phyloP scores from a whole-genome alignment of 1,140 invertebrate genomes.

The Dendrolimus punctatus region DNA sequence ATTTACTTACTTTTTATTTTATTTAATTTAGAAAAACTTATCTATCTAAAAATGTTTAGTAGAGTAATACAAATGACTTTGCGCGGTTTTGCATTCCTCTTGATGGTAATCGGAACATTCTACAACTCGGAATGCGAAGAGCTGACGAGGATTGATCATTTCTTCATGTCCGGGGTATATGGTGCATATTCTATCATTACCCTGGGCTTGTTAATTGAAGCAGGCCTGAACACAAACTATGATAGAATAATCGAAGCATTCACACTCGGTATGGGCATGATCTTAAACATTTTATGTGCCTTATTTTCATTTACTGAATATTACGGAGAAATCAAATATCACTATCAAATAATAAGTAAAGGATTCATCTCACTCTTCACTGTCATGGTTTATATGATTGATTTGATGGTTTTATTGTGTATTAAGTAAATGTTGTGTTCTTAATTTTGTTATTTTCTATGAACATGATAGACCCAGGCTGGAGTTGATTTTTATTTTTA shows the following conservation, averaged over 20 bases:
- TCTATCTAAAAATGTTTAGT: slow-evolving; percentile 5
- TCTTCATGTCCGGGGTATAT: slow-evolving; percentile 37
- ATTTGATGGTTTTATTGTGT: slow-evolving; percentile 21
- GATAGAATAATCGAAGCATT: slow-evolving; percentile 26
- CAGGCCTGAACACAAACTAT: slow-evolving; percentile 25
- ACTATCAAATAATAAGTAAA: slow-evolving; percentile 26
- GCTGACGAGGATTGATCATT: slow-evolving; percentile 23
- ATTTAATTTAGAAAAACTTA: too few species aligned
- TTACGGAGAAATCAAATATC: slow-evolving; percentile 7
- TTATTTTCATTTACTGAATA: slow-evolving; percentile 27
- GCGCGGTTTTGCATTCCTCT: slow-evolving; percentile 23
- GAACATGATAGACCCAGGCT: too few species aligned
- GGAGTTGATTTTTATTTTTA: too few species aligned
- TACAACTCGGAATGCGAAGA: slow-evolving; percentile 31
- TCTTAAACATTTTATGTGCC: slow-evolving; percentile 25
- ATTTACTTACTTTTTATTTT: too few species aligned
- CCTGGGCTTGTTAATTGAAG: slow-evolving; percentile 36
- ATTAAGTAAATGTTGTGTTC: neutral
- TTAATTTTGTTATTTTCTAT: too few species aligned
- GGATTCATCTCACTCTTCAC: slow-evolving; percentile 24
- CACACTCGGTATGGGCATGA: slow-evolving; percentile 24
- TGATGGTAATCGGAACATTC: slow-evolving; percentile 31
- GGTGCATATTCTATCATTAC: slow-evolving; percentile 31
- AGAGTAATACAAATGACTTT: slow-evolving; percentile 37
- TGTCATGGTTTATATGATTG: slow-evolving; percentile 23